Percentiles rank a stretch among this genome's conserved stretches.
phyloP scores from a whole-genome alignment of 1,140 invertebrate species.

The Zaprionus gabonicus region DNA sequence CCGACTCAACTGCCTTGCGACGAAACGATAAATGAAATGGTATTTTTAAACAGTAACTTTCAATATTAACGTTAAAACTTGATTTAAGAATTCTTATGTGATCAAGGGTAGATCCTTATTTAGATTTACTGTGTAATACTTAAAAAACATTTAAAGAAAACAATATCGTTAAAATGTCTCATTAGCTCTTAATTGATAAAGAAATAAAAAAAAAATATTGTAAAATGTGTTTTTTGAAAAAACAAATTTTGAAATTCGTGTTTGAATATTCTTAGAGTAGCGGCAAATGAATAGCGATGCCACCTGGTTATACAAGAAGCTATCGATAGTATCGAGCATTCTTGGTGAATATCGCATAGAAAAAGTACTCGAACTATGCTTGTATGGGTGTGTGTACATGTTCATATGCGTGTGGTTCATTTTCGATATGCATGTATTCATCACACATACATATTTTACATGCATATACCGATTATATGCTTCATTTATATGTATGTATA shows the following conservation, averaged over 20 bases:
- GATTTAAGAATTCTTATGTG: neutral
- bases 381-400: neutral
- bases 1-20: neutral
- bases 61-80: neutral
- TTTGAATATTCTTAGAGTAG: neutral
- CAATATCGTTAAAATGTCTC: neutral
- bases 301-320: neutral
- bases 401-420: neutral
- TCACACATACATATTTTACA: neutral
- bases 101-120: neutral
- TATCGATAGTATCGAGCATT: slow-evolving; percentile 16
- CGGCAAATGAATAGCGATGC: slow-evolving; percentile 3
- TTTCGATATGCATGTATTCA: neutral
- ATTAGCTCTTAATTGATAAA: no score
- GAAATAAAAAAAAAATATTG: neutral
- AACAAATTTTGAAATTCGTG: neutral
- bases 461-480: neutral
- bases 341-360: neutral
- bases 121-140: no score
- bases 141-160: no score
- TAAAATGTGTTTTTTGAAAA: neutral
- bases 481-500: neutral
- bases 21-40: slow-evolving; percentile 4
- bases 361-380: slow-evolving; percentile 21
- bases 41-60: slow-evolving; percentile 18